These are phyloP conservation scores for Drosophila santomea DNA, from an alignment of 1,140 invertebrate genomes.

Conservation along the genomic window DNA sequence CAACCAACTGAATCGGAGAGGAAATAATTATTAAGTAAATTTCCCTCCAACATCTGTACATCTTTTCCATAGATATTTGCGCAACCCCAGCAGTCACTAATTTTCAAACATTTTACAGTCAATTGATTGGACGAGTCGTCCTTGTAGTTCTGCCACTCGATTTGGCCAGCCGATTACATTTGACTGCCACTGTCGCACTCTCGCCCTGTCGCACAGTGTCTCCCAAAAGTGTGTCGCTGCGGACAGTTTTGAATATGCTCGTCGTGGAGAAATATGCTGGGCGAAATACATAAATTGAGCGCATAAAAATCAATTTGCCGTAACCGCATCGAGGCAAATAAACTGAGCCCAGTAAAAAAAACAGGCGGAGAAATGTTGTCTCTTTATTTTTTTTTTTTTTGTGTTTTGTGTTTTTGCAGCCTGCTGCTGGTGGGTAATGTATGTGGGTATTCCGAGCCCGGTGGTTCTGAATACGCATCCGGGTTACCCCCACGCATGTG, in stretches of 20 bases:
- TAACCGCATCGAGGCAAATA: conserved; percentile 73
- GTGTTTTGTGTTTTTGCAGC: neutral
- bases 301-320: conserved; percentile 81
- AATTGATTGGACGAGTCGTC: conserved; percentile 56
- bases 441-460: neutral
- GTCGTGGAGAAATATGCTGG: conserved; percentile 22
- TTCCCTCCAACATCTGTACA: neutral
- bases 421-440: neutral
- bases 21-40: conserved; percentile 1
- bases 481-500: conserved; percentile 37
- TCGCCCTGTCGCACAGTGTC: neutral
- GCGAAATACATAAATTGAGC: conserved; percentile 70
- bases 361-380: conserved; percentile 20
- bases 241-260: conserved; percentile 22
- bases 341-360: conserved; percentile 12
- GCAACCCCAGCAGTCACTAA: conserved; percentile 12
- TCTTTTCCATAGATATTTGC: neutral
- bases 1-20: conserved; percentile 3
- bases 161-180: conserved; percentile 31
- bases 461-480: neutral
- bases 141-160: conserved; percentile 22
- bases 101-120: conserved; percentile 63
- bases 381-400: neutral
- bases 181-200: conserved; percentile 29
- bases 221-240: conserved; percentile 3